Conservation (phyloP, 2,888 invertebrate genomes). For the Furcula furcula region DNA sequence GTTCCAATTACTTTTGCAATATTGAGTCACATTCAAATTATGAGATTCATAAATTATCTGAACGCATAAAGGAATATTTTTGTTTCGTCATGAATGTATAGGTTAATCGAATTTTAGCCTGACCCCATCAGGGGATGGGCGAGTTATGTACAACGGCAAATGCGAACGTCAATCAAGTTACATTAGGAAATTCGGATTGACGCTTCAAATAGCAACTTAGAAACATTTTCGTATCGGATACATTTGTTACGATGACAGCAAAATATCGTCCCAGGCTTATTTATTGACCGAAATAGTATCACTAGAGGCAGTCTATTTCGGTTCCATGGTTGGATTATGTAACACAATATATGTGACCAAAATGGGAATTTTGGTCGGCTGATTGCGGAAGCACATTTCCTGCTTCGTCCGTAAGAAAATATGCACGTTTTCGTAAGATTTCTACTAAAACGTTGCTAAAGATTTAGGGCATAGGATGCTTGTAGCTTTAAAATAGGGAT, state of each 20-base stretch:
- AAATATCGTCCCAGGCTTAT: conserved; percentile 26
- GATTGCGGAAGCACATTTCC: conserved; percentile 46
- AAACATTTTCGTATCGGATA: conserved; percentile 38
- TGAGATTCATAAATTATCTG: conserved; percentile 36
- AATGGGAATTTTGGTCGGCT: conserved; percentile 35
- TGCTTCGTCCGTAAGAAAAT: conserved; percentile 23
- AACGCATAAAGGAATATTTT: conserved; percentile 40
- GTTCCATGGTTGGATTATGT: conserved; percentile 22
- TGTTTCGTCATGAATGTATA: conserved; percentile 40
- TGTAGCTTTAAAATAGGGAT: conserved; percentile 16
- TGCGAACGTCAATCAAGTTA: conserved; percentile 50
- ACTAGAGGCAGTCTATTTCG: conserved; percentile 30
- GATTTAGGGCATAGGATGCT: conserved; percentile 25
- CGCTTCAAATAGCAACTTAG: conserved; percentile 38
- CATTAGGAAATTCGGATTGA: conserved; percentile 40
- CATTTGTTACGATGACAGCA: conserved; percentile 28
- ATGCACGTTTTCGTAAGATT: conserved; percentile 28
- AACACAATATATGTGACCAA: conserved; percentile 22
- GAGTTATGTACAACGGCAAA: conserved; percentile 51
- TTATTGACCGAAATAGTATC: conserved; percentile 28
- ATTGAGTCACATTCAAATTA: conserved; percentile 24
- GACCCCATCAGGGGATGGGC: conserved; percentile 46
- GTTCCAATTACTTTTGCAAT: conserved; percentile 16
- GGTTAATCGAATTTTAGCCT: conserved; percentile 59
- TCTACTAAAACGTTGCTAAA: conserved; percentile 21